A percentile compares a stretch with the other conserved stretches of the same genome.
Conservation (phyloP, 2,797 vertebrate genomes). For the Tapera naevia region DNA sequence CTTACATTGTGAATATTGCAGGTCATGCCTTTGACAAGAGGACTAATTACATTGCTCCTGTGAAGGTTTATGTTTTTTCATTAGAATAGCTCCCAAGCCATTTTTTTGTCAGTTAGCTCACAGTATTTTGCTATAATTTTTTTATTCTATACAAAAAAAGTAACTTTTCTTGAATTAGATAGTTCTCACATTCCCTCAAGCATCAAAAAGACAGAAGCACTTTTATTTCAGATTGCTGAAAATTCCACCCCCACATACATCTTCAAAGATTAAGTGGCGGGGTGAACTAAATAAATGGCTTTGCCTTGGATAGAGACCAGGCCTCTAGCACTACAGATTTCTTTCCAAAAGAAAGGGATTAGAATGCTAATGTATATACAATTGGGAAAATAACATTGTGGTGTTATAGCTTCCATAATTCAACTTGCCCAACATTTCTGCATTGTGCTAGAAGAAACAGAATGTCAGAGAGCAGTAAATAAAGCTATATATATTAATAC, state of each 20-base stretch:
- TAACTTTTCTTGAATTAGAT: background rate
- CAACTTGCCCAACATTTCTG: background rate
- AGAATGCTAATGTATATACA: background rate
- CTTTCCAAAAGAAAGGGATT: background rate
- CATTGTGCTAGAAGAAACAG: background rate
- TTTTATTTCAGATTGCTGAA: conserved; percentile 8
- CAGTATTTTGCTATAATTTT: background rate
- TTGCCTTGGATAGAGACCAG: background rate
- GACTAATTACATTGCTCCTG: background rate
- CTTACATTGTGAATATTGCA: background rate
- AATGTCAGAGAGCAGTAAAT: conserved; percentile 27
- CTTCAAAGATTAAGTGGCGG: background rate
- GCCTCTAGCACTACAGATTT: background rate
- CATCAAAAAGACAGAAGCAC: background rate
- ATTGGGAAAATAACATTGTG: background rate
- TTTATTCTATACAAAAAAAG: background rate
- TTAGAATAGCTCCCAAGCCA: background rate
- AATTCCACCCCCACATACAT: background rate
- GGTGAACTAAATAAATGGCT: background rate
- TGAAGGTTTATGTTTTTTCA: background rate
- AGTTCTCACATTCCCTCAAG: background rate
- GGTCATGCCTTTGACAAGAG: background rate
- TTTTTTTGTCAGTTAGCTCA: background rate
- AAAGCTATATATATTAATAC: background rate
- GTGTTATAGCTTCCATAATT: background rate